These are phyloP conservation scores for Myathropa florea DNA, from an alignment of 2,888 invertebrate species.

Conservation along the genomic window DNA sequence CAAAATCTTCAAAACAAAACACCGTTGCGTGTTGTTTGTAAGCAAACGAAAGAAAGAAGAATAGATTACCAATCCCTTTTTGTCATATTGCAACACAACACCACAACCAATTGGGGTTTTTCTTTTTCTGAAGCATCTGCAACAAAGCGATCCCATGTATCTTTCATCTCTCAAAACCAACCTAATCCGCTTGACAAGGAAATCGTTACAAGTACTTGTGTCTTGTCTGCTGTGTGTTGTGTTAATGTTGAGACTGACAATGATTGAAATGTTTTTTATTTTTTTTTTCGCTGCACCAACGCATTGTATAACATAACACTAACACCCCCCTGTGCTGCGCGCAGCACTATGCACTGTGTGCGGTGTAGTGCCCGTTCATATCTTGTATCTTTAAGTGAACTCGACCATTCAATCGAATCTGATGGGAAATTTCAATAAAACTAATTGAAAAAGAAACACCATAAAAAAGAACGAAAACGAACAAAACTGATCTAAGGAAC, in stretches of 20 bases:
- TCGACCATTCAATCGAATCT: constrained; percentile 31
- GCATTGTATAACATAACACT: not conserved
- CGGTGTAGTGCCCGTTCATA: not conserved
- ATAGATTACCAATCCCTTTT: not conserved
- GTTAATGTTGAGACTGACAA: constrained; percentile 11
- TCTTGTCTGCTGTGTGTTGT: not conserved
- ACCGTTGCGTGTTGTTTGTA: not conserved
- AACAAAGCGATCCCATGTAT: not conserved
- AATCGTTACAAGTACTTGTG: not conserved
- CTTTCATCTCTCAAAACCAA: not conserved
- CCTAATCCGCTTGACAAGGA: not conserved
- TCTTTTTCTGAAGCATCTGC: not conserved
- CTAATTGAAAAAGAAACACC: constrained; percentile 17
- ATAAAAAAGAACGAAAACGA: not conserved
- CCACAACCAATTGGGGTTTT: not conserved
- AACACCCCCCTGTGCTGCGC: too few relatives aligned
- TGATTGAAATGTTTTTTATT: constrained; percentile 13
- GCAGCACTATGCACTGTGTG: not conserved
- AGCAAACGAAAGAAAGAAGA: not conserved
- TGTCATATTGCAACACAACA: not conserved
- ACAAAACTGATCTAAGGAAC: constrained; percentile 7
- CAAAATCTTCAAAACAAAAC: not conserved
- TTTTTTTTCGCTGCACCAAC: not conserved
- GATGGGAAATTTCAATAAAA: constrained; percentile 44
- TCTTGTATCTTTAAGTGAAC: constrained; percentile 26